A percentile compares a stretch with the other conserved stretches of the same genome.
Evolutionary conservation across 2,113 vertebrate species (phyloP).

Genomic region (Semnopithecus entellus): DNA sequence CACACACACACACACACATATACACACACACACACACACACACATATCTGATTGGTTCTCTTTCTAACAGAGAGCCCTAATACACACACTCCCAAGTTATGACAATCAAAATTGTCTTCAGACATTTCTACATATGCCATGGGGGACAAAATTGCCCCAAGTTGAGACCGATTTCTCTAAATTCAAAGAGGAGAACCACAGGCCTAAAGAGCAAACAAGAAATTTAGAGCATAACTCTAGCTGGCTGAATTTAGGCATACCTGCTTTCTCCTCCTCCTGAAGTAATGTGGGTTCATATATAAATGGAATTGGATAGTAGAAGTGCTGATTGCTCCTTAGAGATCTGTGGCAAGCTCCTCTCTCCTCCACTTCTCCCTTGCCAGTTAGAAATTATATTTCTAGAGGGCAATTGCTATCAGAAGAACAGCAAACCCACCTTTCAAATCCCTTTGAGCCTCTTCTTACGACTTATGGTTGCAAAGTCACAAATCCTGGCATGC

Average conservation of each 20-base stretch:
- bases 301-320: not conserved
- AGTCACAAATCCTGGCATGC: not conserved
- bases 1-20: fast-evolving
- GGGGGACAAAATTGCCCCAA: not conserved
- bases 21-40: too few relatives aligned
- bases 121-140: not conserved
- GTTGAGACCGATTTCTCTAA: not conserved
- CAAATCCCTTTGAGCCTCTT: not conserved
- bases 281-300: not conserved
- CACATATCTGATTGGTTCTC: not conserved
- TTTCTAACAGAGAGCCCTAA: not conserved
- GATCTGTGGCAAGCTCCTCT: not conserved
- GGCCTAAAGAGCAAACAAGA: not conserved
- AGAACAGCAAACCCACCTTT: not conserved
- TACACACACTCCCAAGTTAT: not conserved
- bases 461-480: not conserved
- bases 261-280: not conserved
- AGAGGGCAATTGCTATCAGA: not conserved
- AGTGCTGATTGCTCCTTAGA: not conserved
- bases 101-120: not conserved
- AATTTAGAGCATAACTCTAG: not conserved
- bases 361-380: not conserved
- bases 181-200: not conserved
- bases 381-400: not conserved
- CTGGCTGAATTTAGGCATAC: not conserved